These are phyloP conservation scores for Hetaerina titia DNA, from an alignment of 2,888 invertebrate genomes.

Conservation along the genomic window DNA sequence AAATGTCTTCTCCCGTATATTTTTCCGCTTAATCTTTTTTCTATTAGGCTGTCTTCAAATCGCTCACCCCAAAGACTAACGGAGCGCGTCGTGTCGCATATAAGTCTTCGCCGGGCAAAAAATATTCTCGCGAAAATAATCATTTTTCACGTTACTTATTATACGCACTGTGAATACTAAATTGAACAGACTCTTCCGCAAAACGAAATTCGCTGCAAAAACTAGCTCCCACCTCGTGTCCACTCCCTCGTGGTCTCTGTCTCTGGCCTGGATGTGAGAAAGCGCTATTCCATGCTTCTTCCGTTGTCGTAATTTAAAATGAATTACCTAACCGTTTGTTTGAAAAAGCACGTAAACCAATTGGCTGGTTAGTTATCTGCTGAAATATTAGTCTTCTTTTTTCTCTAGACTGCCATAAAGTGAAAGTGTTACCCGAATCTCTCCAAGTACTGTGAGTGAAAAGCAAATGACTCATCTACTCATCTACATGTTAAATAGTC, in stretches of 20 bases:
- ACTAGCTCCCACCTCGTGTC: neutral
- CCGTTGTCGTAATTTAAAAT: neutral
- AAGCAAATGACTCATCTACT: neutral
- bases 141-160: neutral
- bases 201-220: neutral
- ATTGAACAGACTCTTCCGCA: neutral
- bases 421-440: neutral
- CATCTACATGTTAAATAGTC: neutral
- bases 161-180: neutral
- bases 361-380: neutral
- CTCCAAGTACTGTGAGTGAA: neutral
- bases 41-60: neutral
- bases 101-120: neutral
- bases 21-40: neutral
- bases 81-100: neutral
- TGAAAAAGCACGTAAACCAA: neutral
- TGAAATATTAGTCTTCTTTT: neutral
- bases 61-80: neutral
- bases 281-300: neutral
- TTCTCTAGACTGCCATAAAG: neutral
- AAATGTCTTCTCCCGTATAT: neutral
- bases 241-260: neutral
- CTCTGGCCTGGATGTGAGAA: neutral
- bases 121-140: neutral
- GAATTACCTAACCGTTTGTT: slow-evolving; percentile 13